These are phyloP conservation scores for Cinclus cinclus DNA, from an alignment of 2,113 vertebrate genomes.

Conservation along the genomic window DNA sequence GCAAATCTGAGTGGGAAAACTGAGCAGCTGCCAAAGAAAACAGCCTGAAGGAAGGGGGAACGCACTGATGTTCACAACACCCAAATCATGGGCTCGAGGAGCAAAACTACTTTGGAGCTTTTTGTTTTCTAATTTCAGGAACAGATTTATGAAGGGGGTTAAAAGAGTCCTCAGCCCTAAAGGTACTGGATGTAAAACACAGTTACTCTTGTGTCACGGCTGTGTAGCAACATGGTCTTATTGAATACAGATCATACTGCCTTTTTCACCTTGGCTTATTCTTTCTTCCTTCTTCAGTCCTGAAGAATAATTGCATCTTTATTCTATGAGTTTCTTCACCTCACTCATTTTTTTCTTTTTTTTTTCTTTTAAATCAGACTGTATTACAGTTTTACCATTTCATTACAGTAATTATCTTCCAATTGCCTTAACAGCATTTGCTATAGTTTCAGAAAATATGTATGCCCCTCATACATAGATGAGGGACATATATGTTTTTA, in stretches of 20 bases:
- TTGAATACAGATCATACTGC: not conserved
- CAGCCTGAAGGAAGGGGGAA: not conserved
- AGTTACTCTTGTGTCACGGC: not conserved
- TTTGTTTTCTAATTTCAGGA: not conserved
- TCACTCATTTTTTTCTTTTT: not conserved
- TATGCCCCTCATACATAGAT: not conserved
- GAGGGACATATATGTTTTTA: not conserved
- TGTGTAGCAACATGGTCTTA: not conserved
- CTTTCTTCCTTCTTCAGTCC: not conserved
- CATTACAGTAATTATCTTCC: not conserved
- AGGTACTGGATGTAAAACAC: not conserved
- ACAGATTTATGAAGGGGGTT: not conserved
- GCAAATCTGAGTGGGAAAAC: slow-evolving; percentile 40
- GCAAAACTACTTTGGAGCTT: not conserved
- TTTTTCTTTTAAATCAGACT: not conserved
- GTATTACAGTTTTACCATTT: not conserved
- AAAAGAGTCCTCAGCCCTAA: not conserved
- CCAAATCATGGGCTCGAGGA: not conserved
- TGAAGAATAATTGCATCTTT: not conserved
- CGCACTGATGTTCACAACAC: not conserved
- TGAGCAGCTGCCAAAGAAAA: slow-evolving; percentile 49
- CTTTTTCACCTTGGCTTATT: not conserved
- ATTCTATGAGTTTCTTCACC: not conserved
- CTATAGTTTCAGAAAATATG: not conserved
- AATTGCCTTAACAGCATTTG: not conserved